Evolutionary conservation across 2,113 vertebrate genomes (phyloP).

Genomic region (Triplophysa siluroides): DNA sequence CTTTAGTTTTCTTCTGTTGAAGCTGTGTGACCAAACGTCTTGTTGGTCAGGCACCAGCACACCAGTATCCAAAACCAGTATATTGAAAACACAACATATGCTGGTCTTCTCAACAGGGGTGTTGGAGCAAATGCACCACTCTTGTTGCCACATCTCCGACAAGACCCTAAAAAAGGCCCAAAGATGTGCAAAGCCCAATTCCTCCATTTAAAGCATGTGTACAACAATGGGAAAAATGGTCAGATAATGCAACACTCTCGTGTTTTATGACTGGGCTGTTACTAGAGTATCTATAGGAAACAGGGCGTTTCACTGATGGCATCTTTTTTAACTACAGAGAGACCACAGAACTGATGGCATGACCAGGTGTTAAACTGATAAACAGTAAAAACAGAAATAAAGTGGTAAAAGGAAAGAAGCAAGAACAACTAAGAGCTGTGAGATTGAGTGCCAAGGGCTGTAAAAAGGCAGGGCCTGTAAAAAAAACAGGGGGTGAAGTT

Average conservation of each 20-base stretch:
- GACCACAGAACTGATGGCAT: slow-evolving; percentile 8
- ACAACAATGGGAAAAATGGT: not conserved
- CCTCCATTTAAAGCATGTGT: not conserved
- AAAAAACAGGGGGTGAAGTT: slow-evolving; percentile 47
- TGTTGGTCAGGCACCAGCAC: no score
- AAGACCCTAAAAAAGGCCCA: not conserved
- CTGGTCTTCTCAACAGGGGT: not conserved
- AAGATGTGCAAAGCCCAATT: not conserved
- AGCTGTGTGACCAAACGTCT: no score
- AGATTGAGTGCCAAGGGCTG: slow-evolving; percentile 46
- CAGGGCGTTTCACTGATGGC: slow-evolving; percentile 4
- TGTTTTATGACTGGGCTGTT: not conserved
- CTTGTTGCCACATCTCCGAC: no score
- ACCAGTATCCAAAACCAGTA: no score
- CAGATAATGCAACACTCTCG: not conserved
- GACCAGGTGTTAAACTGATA: slow-evolving; percentile 45
- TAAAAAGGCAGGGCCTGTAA: slow-evolving; percentile 47
- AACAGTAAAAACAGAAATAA: slow-evolving; percentile 50
- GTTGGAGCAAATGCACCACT: no score
- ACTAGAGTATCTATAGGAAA: slow-evolving; percentile 6
- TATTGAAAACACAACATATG: not conserved
- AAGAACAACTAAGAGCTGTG: slow-evolving; percentile 30
- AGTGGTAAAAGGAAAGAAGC: slow-evolving; percentile 42
- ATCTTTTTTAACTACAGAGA: slow-evolving; percentile 15
- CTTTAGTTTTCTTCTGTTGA: no score